Conservation (phyloP, 1,140 invertebrate genomes). For the Psilanteris sp. region DNA sequence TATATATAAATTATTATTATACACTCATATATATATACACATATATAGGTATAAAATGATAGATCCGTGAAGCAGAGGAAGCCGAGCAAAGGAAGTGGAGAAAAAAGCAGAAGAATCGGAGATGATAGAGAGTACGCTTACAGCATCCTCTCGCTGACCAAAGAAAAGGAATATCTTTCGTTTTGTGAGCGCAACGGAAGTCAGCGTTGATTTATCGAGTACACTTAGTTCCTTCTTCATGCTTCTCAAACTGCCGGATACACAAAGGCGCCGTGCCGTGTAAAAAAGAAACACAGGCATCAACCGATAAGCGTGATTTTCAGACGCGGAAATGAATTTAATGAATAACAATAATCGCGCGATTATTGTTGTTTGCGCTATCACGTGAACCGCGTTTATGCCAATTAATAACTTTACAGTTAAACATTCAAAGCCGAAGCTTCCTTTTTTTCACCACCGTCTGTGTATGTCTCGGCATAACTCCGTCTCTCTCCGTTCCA, state of each 20-base stretch:
- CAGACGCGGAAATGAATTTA: constrained; percentile 42
- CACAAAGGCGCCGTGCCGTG: constrained; percentile 42
- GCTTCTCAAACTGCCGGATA: constrained; percentile 48
- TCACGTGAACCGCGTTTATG: neutral
- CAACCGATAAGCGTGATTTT: constrained; percentile 52
- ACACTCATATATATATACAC: too few relatives aligned
- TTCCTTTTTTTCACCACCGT: too few relatives aligned
- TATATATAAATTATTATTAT: too few relatives aligned
- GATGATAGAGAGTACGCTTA: constrained; percentile 49
- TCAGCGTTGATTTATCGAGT: constrained; percentile 60
- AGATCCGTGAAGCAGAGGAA: constrained; percentile 8
- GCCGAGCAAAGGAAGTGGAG: constrained; percentile 18
- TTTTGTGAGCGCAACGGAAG: constrained; percentile 52
- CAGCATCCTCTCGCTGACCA: constrained; percentile 53
- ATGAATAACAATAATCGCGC: constrained; percentile 46
- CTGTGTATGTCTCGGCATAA: too few relatives aligned
- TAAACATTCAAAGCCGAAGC: too few relatives aligned
- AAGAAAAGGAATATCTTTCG: constrained; percentile 57
- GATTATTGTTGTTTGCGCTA: constrained; percentile 5
- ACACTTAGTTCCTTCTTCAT: constrained; percentile 57
- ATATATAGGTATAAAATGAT: constrained; percentile 23
- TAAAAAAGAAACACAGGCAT: constrained; percentile 37
- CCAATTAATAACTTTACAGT: constrained; percentile 4
- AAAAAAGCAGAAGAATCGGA: constrained; percentile 36
- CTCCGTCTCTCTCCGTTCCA: too few relatives aligned